These are phyloP conservation scores for Typhlomys cinereus DNA, from an alignment of 2,113 vertebrate genomes.

Conservation along the genomic window DNA sequence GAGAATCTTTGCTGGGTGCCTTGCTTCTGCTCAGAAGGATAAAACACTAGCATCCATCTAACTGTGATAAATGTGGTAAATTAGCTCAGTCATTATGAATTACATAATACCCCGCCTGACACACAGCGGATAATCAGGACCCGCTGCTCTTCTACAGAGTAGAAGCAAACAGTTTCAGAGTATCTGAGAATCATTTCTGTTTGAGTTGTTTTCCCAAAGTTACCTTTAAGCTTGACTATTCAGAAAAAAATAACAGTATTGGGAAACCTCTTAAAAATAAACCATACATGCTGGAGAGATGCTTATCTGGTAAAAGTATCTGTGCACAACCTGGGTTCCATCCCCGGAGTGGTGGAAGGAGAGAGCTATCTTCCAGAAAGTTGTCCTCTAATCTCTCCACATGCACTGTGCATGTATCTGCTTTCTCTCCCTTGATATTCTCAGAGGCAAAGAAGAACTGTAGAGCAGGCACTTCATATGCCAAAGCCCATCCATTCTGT, in stretches of 20 bases:
- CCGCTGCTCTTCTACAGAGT: not conserved
- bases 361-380: too few relatives aligned
- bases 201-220: not conserved
- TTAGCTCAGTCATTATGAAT: not conserved
- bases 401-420: too few relatives aligned
- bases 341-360: too few relatives aligned
- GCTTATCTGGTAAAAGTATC: too few relatives aligned
- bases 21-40: not conserved
- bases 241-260: conserved; percentile 14
- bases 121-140: not conserved
- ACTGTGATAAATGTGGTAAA: not conserved
- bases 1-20: not conserved
- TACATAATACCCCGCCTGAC: not conserved
- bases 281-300: too few relatives aligned
- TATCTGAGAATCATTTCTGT: not conserved
- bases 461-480: too few relatives aligned
- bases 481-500: too few relatives aligned
- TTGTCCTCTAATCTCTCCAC: too few relatives aligned
- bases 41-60: not conserved
- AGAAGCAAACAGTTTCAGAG: not conserved
- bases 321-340: too few relatives aligned
- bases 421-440: too few relatives aligned
- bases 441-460: too few relatives aligned
- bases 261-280: conserved; percentile 28
- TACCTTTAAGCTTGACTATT: conserved; percentile 24